A percentile compares a stretch with the other conserved stretches of the same genome.
phyloP scores from a whole-genome alignment of 1,140 invertebrate species.

The Drosophila trapezifrons region DNA sequence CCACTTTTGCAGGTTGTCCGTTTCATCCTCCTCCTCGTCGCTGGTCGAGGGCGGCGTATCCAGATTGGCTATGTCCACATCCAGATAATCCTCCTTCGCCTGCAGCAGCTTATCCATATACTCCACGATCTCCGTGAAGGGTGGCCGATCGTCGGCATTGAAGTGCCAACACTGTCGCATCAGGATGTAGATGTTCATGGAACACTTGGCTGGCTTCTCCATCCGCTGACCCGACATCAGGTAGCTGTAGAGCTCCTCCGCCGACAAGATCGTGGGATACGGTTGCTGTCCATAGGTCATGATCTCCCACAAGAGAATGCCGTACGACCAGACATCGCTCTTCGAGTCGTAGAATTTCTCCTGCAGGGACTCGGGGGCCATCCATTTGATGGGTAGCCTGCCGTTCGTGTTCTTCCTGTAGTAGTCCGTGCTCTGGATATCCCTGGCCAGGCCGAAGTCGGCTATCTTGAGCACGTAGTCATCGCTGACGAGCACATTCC shows the following conservation, averaged over 20 bases:
- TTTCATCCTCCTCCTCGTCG: slow-evolving; percentile 85
- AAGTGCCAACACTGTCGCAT: slow-evolving; percentile 98
- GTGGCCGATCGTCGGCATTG: slow-evolving; percentile 92
- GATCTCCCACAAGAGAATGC: slow-evolving; percentile 97
- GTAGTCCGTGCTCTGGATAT: slow-evolving; percentile 97
- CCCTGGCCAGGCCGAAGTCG: slow-evolving; percentile 98
- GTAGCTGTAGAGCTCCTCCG: slow-evolving; percentile 93
- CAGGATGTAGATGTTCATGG: slow-evolving; percentile 95
- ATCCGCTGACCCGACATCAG: slow-evolving; percentile 95
- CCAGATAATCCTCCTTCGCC: slow-evolving; percentile 95
- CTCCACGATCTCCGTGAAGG: slow-evolving; percentile 94
- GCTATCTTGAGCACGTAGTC: slow-evolving; percentile 97
- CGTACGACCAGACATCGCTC: slow-evolving; percentile 99
- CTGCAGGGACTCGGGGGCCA: slow-evolving; percentile 98
- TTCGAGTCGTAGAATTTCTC: slow-evolving; percentile 97
- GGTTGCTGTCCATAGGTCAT: slow-evolving; percentile 96
- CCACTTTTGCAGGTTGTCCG: slow-evolving; percentile 80
- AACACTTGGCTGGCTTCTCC: slow-evolving; percentile 97
- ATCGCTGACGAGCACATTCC: slow-evolving; percentile 97
- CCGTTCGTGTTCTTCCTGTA: slow-evolving; percentile 98
- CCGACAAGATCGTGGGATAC: slow-evolving; percentile 91
- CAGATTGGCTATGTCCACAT: slow-evolving; percentile 91
- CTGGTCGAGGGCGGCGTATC: slow-evolving; percentile 95
- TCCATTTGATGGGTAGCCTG: slow-evolving; percentile 98
- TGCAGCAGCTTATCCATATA: slow-evolving; percentile 95